These are phyloP conservation scores for Catocala nupta DNA, from an alignment of 2,888 invertebrate species.

Conservation along the genomic window DNA sequence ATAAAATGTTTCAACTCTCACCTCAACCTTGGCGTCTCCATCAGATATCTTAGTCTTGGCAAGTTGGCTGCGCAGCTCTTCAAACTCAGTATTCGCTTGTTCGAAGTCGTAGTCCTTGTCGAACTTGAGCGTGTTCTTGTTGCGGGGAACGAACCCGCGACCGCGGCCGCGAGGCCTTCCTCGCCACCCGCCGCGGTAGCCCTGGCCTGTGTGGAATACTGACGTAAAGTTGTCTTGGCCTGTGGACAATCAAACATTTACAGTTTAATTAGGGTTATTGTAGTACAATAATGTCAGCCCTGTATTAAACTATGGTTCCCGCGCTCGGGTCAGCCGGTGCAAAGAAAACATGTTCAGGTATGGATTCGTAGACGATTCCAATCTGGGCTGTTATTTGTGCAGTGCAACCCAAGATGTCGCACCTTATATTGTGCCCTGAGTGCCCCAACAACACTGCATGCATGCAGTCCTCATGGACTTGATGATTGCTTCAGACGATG, in stretches of 20 bases:
- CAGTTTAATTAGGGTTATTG: too few species aligned
- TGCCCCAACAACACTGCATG: too few species aligned
- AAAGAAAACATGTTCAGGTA: too few species aligned
- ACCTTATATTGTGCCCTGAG: too few species aligned
- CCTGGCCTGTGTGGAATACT: conserved; percentile 66
- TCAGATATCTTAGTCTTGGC: conserved; percentile 93
- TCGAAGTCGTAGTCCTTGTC: conserved; percentile 99
- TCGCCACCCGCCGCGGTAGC: conserved; percentile 85
- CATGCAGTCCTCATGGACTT: too few species aligned
- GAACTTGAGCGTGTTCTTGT: conserved; percentile 94
- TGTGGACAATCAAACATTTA: conserved; percentile 19
- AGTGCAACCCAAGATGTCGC: too few species aligned
- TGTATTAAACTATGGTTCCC: too few species aligned
- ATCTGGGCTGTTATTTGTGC: too few species aligned
- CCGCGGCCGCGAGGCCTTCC: conserved; percentile 80
- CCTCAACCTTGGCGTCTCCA: conserved; percentile 85
- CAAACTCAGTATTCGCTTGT: conserved; percentile 98
- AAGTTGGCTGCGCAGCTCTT: conserved; percentile 95
- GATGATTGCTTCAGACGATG: too few species aligned
- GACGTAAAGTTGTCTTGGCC: conserved; percentile 42
- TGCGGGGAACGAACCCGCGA: conserved; percentile 79
- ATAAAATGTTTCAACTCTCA: conserved; percentile 33
- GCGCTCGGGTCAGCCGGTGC: too few species aligned
- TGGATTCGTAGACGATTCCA: too few species aligned
- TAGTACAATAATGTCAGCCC: too few species aligned